Percentiles rank a stretch among this genome's conserved stretches.
phyloP scores from a whole-genome alignment of 2,797 vertebrate genomes.

The Scarus forsteni region DNA sequence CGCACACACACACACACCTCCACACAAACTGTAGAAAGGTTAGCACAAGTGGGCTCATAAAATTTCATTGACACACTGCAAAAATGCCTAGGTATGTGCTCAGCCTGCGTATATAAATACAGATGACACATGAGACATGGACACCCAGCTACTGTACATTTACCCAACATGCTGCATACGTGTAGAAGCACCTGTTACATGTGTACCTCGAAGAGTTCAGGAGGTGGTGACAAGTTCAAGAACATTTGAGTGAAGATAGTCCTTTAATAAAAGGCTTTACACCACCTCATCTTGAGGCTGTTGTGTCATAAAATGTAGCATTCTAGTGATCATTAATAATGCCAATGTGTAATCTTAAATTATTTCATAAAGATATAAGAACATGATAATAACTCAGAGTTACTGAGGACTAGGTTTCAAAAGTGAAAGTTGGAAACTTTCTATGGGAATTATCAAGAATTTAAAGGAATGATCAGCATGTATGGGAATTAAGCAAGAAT shows the following conservation, averaged over 20 bases:
- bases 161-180: conserved; percentile 9
- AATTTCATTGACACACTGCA: conserved; percentile 14
- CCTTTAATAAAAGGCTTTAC: too few relatives aligned
- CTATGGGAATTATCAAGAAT: too few relatives aligned
- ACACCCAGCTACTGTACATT: neutral
- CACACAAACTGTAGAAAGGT: conserved; percentile 16
- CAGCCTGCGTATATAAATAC: conserved; percentile 3
- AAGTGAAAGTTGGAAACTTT: too few relatives aligned
- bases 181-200: conserved; percentile 12
- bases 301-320: too few relatives aligned
- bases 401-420: too few relatives aligned
- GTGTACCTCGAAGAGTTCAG: neutral
- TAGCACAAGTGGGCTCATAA: conserved; percentile 14
- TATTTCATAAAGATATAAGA: too few relatives aligned
- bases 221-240: neutral
- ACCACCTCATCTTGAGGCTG: too few relatives aligned
- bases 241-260: neutral
- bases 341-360: too few relatives aligned
- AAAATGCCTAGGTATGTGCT: neutral
- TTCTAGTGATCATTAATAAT: too few relatives aligned
- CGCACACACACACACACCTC: neutral
- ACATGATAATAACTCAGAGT: too few relatives aligned
- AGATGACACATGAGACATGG: conserved; percentile 5
- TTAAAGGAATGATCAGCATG: too few relatives aligned
- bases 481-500: too few relatives aligned